phyloP scores from a whole-genome alignment of 2,797 vertebrate species.

The Dermochelys coriacea region DNA sequence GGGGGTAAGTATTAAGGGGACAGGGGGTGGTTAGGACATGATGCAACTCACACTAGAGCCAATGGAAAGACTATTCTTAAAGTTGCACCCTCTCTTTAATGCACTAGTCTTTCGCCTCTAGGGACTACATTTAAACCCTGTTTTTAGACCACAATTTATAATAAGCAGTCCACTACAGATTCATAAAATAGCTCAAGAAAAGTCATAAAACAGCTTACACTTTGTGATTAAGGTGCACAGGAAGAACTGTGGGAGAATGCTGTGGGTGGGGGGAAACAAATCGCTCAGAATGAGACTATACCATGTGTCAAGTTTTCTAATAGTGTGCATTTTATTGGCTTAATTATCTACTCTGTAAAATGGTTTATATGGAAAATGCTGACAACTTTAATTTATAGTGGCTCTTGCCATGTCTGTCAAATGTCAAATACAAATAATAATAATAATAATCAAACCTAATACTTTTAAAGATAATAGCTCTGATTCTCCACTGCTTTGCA shows the following conservation, averaged over 20 bases:
- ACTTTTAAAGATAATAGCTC: background rate
- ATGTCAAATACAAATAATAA: background rate
- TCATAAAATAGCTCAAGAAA: background rate
- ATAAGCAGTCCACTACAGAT: background rate
- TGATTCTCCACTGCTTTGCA: background rate
- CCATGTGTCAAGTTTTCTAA: background rate
- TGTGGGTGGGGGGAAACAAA: background rate
- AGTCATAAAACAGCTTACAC: rapidly evolving
- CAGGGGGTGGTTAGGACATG: background rate
- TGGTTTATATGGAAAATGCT: background rate
- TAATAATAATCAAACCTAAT: background rate
- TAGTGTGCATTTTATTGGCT: background rate
- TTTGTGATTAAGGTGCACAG: background rate
- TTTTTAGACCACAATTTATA: background rate
- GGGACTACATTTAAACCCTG: background rate
- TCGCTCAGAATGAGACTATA: background rate
- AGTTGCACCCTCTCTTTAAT: background rate
- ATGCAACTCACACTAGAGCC: background rate
- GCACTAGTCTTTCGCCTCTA: background rate
- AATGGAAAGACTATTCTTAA: background rate
- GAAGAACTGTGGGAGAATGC: background rate
- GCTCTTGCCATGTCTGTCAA: background rate
- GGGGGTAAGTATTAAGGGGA: background rate
- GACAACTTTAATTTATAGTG: background rate
- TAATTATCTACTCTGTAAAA: background rate